A percentile compares a stretch with the other conserved stretches of the same genome.
These are phyloP conservation scores for Trichosurus vulpecula DNA, from an alignment of 2,797 vertebrate species.

Conservation along the genomic window DNA sequence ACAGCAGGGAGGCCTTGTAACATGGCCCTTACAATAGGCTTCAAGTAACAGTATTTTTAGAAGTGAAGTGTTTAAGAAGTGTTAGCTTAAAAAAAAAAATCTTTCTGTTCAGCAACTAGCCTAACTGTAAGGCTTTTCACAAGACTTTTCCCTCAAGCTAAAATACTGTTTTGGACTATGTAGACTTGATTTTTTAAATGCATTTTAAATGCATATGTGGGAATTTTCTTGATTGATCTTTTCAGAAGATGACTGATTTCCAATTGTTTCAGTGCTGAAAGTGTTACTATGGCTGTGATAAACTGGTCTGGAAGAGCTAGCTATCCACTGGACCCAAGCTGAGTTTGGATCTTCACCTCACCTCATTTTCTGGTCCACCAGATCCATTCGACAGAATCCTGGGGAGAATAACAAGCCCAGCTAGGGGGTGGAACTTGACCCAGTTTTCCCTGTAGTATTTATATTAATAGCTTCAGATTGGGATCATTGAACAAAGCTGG, in stretches of 20 bases:
- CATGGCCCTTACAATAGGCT: neutral
- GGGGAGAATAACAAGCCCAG: neutral
- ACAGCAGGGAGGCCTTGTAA: neutral
- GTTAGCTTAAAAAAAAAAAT: neutral
- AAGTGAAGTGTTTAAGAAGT: neutral
- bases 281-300: neutral
- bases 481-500: neutral
- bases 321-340: neutral
- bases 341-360: neutral
- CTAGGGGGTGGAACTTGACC: rapidly evolving
- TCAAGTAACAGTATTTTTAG: neutral
- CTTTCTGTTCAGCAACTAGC: neutral
- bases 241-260: neutral
- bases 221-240: neutral
- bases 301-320: neutral
- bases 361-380: neutral
- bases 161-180: neutral
- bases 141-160: neutral
- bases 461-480: neutral
- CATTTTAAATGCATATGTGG: neutral
- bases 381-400: neutral
- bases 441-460: neutral
- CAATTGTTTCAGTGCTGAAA: neutral
- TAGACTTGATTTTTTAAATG: neutral
- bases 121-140: neutral